Evolutionary conservation across 2,888 invertebrate genomes (phyloP).

Genomic region (Linyphia triangularis): DNA sequence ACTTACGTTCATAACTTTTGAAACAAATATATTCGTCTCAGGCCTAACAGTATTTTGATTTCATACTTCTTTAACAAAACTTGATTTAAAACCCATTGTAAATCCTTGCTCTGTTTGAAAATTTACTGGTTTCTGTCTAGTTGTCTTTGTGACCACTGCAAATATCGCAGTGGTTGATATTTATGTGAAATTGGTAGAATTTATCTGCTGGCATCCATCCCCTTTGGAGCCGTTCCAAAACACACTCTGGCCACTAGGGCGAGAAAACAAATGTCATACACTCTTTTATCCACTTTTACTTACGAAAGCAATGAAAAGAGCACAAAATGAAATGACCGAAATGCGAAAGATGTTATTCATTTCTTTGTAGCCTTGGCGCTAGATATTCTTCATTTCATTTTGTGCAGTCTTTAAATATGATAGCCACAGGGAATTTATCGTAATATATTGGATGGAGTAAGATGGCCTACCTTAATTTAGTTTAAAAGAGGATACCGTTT

Average conservation of each 20-base stretch:
- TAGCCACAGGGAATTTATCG: not conserved
- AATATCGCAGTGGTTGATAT: not conserved
- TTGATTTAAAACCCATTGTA: not conserved
- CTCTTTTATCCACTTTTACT: slow-evolving; percentile 48
- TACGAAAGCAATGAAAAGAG: slow-evolving; percentile 42
- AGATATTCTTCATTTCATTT: slow-evolving; percentile 33
- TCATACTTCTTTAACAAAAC: too few species aligned
- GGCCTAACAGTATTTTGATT: too few species aligned
- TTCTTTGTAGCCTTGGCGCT: not conserved
- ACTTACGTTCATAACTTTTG: too few species aligned
- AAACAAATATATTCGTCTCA: too few species aligned
- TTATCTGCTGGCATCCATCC: slow-evolving; percentile 49
- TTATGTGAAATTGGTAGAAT: slow-evolving; percentile 23
- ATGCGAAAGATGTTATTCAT: slow-evolving; percentile 20
- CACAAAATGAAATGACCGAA: slow-evolving; percentile 31
- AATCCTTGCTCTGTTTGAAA: not conserved
- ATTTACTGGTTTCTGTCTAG: not conserved
- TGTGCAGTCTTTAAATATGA: not conserved
- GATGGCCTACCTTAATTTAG: too few species aligned
- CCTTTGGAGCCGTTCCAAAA: slow-evolving; percentile 41
- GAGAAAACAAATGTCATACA: slow-evolving; percentile 57
- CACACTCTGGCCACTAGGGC: slow-evolving; percentile 45
- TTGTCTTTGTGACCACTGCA: not conserved
- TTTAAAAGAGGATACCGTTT: too few species aligned
- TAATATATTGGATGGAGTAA: not conserved